Base-by-base conservation (phyloP, 2,113 vertebrate species). In the Ramphastos sulfuratus region DNA sequence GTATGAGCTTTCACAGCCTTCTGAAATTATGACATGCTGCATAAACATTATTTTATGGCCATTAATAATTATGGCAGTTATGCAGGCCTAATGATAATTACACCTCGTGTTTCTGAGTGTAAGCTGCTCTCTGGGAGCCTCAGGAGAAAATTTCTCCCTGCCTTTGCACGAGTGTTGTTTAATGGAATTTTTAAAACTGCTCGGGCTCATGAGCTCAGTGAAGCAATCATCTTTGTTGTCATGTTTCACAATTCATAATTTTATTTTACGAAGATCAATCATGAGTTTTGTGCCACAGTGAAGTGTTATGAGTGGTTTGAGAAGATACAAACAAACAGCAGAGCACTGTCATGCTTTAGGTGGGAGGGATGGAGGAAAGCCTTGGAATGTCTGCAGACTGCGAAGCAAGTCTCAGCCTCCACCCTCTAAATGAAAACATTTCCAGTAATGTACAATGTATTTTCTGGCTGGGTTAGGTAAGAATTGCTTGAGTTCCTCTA, bases 401-500 rank as follows among this genome's bases (percentile, higher is more conserved):
- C 50, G 31, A 64, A 82, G 58, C 17, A 58, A 58, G 27, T 56
- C 37, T 89, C 20, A 48, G 42, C 24, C 35, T 63, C 15, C 4
- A 17, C 6, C 2, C 8, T 69, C 15, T 24, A 42, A 33, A 16
- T 44, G 33, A 73, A 67, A 75, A 6, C 30, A 13, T 59, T 80
- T 31, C 9, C 8, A 18, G 11, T 58, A 16, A 0, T 4, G 7
- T 30, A 2, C 3, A 4, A 6, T 3, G 3, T 55, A 2, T 55
- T 65, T 48, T 84, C 14, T 76, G 7, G 19, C 27, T 54, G 31
- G n/a, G 9, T 80, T 72, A 24, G 20, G 7, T 72, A 24, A 14
- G 5, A 64, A 23, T 85, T 82, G 87, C 28, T 44, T 66, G 50
- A 78, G 42, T 15, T 92, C n/a, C 92, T 55, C 33, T 67, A 17